These are phyloP conservation scores for Sitophilus oryzae DNA, from an alignment of 1,140 invertebrate species.

Conservation along the genomic window DNA sequence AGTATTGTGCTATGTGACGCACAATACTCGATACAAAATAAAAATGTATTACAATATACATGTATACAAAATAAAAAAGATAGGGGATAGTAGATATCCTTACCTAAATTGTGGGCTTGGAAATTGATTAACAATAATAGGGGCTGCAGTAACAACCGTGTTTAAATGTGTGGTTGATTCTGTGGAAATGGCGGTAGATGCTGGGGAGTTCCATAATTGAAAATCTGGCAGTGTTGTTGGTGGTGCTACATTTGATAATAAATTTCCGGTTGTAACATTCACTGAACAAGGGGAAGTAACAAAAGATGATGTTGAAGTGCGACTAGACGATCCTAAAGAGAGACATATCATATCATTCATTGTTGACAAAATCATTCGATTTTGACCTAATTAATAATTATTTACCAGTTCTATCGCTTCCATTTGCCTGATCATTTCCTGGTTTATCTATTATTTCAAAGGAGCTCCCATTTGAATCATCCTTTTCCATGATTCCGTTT, in stretches of 20 bases:
- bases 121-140: slow-evolving; percentile 30
- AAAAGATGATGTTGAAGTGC: too few relatives aligned
- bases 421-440: slow-evolving; percentile 32
- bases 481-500: slow-evolving; percentile 44
- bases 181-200: slow-evolving; percentile 4
- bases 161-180: slow-evolving; percentile 2
- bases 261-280: slow-evolving; percentile 43
- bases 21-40: too few relatives aligned
- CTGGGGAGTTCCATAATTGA: slow-evolving; percentile 28
- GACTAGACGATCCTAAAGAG: slow-evolving; percentile 32
- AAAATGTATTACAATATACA: too few relatives aligned
- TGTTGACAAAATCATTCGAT: slow-evolving; percentile 6
- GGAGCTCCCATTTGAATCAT: slow-evolving; percentile 46
- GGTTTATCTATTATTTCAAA: slow-evolving; percentile 49
- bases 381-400: not conserved
- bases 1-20: too few relatives aligned
- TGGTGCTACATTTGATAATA: slow-evolving; percentile 53
- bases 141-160: slow-evolving; percentile 14
- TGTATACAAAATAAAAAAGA: too few relatives aligned
- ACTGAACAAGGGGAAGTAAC: slow-evolving; percentile 38
- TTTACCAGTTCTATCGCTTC: slow-evolving; percentile 26
- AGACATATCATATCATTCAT: too few relatives aligned
- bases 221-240: slow-evolving; percentile 55
- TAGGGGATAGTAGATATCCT: too few relatives aligned
- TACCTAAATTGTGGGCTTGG: slow-evolving; percentile 40